Evolutionary conservation across 2,113 vertebrate species (phyloP).

Genomic region (Alosa alosa): DNA sequence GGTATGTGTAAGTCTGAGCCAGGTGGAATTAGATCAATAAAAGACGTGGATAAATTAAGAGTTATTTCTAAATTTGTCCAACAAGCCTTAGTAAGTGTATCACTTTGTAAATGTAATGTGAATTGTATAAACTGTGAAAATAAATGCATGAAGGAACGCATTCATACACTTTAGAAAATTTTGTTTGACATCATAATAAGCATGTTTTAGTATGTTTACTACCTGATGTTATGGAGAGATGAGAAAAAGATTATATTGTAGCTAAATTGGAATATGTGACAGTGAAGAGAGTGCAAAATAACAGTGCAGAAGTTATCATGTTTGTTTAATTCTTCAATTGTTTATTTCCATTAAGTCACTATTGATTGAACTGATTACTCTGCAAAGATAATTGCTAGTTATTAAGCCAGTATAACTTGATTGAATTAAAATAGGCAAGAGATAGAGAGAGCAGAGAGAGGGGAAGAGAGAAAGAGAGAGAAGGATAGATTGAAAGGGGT

Average conservation of each 20-base stretch:
- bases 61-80: neutral
- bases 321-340: constrained; percentile 12
- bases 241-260: neutral
- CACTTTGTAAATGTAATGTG: neutral
- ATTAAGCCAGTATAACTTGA: constrained; percentile 28
- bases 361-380: constrained; percentile 25
- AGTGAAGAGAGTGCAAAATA: neutral
- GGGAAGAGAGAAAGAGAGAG: neutral
- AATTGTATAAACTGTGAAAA: neutral
- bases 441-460: constrained; percentile 3
- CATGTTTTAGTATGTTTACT: neutral
- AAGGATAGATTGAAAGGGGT: constrained; percentile 12
- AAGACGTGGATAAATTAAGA: too few species aligned
- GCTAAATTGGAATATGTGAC: neutral
- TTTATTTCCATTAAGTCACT: constrained; percentile 9
- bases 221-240: neutral
- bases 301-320: constrained; percentile 7
- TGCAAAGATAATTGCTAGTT: constrained; percentile 20
- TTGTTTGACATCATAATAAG: neutral
- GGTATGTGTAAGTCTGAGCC: neutral
- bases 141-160: neutral
- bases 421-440: constrained; percentile 10
- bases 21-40: neutral
- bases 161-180: neutral
- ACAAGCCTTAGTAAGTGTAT: neutral